Evolutionary conservation across 2,888 invertebrate species (phyloP), one percentile per base, ranked within the genome.

Genomic region (Hirtodrosophila alboralis): DNA sequence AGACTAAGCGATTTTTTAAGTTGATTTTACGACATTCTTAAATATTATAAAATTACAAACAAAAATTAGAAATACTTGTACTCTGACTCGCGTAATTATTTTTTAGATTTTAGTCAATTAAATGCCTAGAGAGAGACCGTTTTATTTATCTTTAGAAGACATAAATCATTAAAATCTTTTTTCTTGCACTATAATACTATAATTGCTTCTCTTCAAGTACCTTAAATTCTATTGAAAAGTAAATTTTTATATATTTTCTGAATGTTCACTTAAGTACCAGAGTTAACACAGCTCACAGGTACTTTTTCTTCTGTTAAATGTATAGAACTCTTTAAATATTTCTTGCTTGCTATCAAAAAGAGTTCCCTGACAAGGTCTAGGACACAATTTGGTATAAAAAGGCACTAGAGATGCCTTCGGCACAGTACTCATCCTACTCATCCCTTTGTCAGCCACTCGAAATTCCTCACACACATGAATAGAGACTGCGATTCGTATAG

Each of bases 361-460:
- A 30, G 21, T 12, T 13, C 26, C 7, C 41, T 43, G 37, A n/a
- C 57, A 31, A 27, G 30, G 59, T 52, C 38, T 49, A 34, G 40
- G 33, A 54, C 37, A 57, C 16, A 49, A 60, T 58, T 66, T 57
- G 34, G 31, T 36, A 43, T 47, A 40, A 59, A 64, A 31, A 41
- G 38, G 38, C 57, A 64, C 69, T 76, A 38, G 58, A 68, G 16
- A 53, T 57, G 49, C 52, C 51, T 48, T 36, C 31, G 51, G 18
- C 51, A 41, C 44, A 31, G 10, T 47, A 34, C 45, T 45, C 49
- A 45, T 33, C 45, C 57, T 27, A 14, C 36, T 48, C 63, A 58
- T 37, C 18, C 62, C 58, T 56, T 67, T 60, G 54, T 44, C 43
- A 61, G 58, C 41, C 73, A 66, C 76, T 84, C 51, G 33, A 66